Conservation (phyloP, 1,140 invertebrate genomes). For the Monochamus saltuarius region DNA sequence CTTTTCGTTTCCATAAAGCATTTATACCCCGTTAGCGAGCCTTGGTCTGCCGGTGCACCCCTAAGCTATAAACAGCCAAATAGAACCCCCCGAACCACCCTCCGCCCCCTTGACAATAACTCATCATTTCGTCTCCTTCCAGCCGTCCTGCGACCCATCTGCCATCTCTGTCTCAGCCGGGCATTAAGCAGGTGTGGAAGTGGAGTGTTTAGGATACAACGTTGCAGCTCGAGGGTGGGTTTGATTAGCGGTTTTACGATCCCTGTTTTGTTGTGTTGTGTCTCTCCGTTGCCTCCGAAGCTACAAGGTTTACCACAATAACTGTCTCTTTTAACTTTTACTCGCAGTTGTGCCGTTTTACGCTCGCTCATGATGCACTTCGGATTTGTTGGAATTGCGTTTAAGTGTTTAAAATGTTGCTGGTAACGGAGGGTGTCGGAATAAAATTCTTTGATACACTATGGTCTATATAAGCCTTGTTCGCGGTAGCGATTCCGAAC, state of each 20-base stretch:
- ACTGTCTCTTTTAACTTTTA: slow-evolving; percentile 22
- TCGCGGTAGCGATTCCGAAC: no score
- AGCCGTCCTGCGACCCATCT: neutral
- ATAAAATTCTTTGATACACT: no score
- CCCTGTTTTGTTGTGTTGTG: slow-evolving; percentile 28
- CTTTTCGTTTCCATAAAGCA: slow-evolving; percentile 26
- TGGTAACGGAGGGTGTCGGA: no score
- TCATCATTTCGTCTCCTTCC: slow-evolving; percentile 26
- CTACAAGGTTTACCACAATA: slow-evolving; percentile 25
- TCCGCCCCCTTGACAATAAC: slow-evolving; percentile 21
- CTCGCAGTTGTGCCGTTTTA: slow-evolving; percentile 7
- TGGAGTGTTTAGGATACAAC: slow-evolving; percentile 37
- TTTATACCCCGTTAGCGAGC: slow-evolving; percentile 20
- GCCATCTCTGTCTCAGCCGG: slow-evolving; percentile 14
- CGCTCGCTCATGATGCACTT: neutral
- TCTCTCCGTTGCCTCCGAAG: slow-evolving; percentile 26
- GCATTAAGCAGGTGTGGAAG: slow-evolving; percentile 35
- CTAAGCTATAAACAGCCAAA: slow-evolving; percentile 24
- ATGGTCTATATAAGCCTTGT: no score
- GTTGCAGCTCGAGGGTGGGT: slow-evolving; percentile 38
- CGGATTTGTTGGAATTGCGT: no score
- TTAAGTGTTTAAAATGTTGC: no score
- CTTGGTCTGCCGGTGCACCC: slow-evolving; percentile 8
- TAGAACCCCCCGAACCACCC: slow-evolving; percentile 9
- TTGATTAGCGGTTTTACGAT: slow-evolving; percentile 39